These are phyloP conservation scores for Sphaeridia pumilis DNA, from an alignment of 2,888 invertebrate species.

Conservation along the genomic window DNA sequence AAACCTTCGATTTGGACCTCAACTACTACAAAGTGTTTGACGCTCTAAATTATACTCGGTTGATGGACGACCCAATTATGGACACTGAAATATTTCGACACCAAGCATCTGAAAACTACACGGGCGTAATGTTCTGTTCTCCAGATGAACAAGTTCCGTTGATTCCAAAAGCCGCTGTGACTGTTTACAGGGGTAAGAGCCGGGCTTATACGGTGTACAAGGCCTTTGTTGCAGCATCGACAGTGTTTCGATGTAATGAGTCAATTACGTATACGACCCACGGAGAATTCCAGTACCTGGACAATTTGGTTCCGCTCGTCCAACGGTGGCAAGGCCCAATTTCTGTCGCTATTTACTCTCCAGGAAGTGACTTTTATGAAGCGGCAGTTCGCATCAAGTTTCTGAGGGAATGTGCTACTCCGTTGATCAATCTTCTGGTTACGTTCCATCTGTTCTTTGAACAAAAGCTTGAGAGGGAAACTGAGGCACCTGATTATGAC, in stretches of 20 bases:
- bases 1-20: background rate
- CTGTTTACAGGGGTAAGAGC: background rate
- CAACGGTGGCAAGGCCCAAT: constrained; percentile 80
- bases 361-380: constrained; percentile 65
- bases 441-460: constrained; percentile 85
- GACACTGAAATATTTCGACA: too few species aligned
- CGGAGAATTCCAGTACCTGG: constrained; percentile 79
- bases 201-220: background rate
- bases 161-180: too few species aligned
- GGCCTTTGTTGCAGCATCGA: constrained; percentile 2
- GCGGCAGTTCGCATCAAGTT: constrained; percentile 70
- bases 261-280: constrained; percentile 84
- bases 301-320: constrained; percentile 71
- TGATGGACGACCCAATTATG: too few species aligned
- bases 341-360: constrained; percentile 75
- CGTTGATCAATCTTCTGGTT: constrained; percentile 62
- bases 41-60: background rate
- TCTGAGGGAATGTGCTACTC: constrained; percentile 59
- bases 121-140: background rate
- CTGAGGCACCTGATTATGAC: background rate
- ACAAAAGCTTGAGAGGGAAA: constrained; percentile 42
- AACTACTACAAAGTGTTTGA: too few species aligned
- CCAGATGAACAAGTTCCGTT: too few species aligned
- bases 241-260: constrained; percentile 55
- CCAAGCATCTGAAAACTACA: too few species aligned